These are phyloP conservation scores for Bovichtus diacanthus DNA, from an alignment of 2,797 vertebrate genomes.

Conservation along the genomic window DNA sequence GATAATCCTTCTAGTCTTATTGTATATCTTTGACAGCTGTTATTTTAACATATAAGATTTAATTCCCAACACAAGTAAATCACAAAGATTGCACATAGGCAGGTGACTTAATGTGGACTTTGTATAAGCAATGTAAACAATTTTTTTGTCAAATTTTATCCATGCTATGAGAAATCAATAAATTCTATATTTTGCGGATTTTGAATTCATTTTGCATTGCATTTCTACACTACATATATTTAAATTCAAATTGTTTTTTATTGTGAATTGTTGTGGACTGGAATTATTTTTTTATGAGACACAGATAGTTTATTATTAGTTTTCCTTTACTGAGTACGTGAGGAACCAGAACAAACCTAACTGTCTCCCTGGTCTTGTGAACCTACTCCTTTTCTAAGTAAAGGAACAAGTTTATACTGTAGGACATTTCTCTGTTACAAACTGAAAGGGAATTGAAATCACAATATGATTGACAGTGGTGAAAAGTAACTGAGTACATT, in stretches of 20 bases:
- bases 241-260: background rate
- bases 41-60: background rate
- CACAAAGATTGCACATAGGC: conserved; percentile 3
- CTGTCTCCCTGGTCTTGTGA: background rate
- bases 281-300: background rate
- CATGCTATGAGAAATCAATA: conserved; percentile 32
- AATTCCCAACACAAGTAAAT: background rate
- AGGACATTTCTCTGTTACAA: background rate
- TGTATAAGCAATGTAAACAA: background rate
- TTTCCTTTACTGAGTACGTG: background rate
- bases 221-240: background rate
- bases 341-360: background rate
- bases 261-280: background rate
- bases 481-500: background rate
- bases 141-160: conserved; percentile 14
- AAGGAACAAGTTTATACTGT: too few species aligned
- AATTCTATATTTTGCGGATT: conserved; percentile 13
- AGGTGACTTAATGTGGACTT: background rate
- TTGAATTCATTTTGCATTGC: background rate
- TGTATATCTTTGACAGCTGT: background rate
- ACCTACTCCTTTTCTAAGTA: background rate
- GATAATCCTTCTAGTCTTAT: background rate
- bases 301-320: background rate
- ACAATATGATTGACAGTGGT: background rate
- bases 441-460: background rate